These are phyloP conservation scores for Umimayanthus chanpuru DNA, from an alignment of 92 coral and sea anemone species.

Conservation along the genomic window DNA sequence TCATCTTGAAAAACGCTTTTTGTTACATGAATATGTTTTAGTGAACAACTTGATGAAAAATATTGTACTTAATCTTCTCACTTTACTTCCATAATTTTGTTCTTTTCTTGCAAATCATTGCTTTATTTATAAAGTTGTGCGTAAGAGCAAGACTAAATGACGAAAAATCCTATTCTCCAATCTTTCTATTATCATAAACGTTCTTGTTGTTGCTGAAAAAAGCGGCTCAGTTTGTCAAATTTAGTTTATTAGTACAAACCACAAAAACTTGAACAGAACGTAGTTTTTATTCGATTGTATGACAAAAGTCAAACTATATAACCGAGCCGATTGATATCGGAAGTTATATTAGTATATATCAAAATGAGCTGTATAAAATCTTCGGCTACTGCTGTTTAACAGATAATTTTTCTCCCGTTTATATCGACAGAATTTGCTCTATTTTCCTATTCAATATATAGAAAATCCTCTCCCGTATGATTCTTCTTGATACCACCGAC, in stretches of 20 bases:
- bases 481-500: background rate
- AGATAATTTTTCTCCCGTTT: background rate
- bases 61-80: too few species aligned
- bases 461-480: too few species aligned
- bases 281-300: background rate
- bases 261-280: background rate
- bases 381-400: background rate
- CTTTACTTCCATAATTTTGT: background rate
- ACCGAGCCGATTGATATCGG: background rate
- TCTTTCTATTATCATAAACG: background rate
- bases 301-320: background rate
- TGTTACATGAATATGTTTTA: background rate
- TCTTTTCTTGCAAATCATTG: background rate
- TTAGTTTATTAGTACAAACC: background rate
- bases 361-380: background rate
- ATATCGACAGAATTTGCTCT: background rate
- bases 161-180: background rate
- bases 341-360: slow-evolving; percentile 3
- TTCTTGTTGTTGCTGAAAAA: background rate
- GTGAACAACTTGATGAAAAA: background rate
- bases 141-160: background rate
- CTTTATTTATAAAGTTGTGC: background rate
- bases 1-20: background rate
- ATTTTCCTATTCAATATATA: background rate
- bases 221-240: background rate